phyloP scores from a whole-genome alignment of 2,888 invertebrate species.

The Eupithecia subfuscata region DNA sequence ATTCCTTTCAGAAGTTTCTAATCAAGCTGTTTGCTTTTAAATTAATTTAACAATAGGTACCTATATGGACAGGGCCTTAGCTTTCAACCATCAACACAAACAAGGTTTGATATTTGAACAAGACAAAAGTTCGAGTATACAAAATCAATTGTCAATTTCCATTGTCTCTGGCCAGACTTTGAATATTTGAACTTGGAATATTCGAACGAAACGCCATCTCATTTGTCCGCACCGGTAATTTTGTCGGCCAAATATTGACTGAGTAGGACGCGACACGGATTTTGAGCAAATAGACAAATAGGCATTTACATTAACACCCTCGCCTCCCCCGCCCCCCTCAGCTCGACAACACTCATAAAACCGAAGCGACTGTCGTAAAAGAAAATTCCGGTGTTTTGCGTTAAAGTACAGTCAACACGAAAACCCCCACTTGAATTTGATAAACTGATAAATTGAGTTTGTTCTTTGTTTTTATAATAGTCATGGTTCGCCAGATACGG shows the following conservation, averaged over 20 bases:
- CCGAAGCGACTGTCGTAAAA: slow-evolving; percentile 47
- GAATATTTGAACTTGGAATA: slow-evolving; percentile 55
- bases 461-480: slow-evolving; percentile 35
- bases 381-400: slow-evolving; percentile 46
- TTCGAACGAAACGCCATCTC: slow-evolving; percentile 67
- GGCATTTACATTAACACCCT: slow-evolving; percentile 78
- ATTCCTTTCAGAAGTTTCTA: not conserved
- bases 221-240: slow-evolving; percentile 81
- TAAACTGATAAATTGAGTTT: slow-evolving; percentile 39
- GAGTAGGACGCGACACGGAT: slow-evolving; percentile 81
- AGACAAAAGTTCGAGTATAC: slow-evolving; percentile 29
- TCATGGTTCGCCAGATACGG: slow-evolving; percentile 13
- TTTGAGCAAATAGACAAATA: slow-evolving; percentile 80
- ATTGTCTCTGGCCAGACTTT: slow-evolving; percentile 37
- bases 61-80: not conserved
- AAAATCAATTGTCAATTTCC: slow-evolving; percentile 41
- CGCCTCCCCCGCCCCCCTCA: slow-evolving; percentile 46
- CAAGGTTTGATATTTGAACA: slow-evolving; percentile 26
- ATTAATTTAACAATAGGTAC: not conserved
- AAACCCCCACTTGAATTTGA: slow-evolving; percentile 42
- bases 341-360: slow-evolving; percentile 49
- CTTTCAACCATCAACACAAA: not conserved
- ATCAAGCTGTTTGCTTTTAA: not conserved
- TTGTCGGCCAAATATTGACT: slow-evolving; percentile 79
- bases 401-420: slow-evolving; percentile 49